phyloP scores from a whole-genome alignment of 2,888 invertebrate genomes.

The Tenodera sinensis region DNA sequence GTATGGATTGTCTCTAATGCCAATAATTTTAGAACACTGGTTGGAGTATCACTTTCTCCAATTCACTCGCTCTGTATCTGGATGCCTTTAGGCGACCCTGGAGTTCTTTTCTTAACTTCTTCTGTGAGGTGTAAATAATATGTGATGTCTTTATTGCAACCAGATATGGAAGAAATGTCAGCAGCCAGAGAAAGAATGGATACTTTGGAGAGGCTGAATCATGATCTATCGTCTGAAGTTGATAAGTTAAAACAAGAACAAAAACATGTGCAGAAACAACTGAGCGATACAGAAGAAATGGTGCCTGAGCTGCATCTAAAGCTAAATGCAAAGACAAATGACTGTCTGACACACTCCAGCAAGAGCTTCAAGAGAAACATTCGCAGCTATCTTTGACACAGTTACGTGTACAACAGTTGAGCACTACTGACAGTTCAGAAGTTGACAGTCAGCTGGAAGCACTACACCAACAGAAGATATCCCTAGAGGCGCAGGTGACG shows the following conservation, averaged over 20 bases:
- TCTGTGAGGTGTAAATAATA: too few relatives aligned
- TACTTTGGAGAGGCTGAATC: slow-evolving; percentile 35
- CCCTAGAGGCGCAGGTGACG: too few relatives aligned
- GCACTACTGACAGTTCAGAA: too few relatives aligned
- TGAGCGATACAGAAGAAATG: slow-evolving; percentile 60
- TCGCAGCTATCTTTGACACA: slow-evolving; percentile 69
- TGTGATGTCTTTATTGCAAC: too few relatives aligned
- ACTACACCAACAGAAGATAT: too few relatives aligned
- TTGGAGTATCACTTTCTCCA: too few relatives aligned
- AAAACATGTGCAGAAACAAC: slow-evolving; percentile 50
- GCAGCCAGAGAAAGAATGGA: slow-evolving; percentile 30
- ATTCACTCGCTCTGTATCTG: too few relatives aligned
- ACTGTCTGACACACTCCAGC: slow-evolving; percentile 54
- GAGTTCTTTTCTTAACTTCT: too few relatives aligned
- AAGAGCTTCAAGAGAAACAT: slow-evolving; percentile 57
- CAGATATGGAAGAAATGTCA: slow-evolving; percentile 56
- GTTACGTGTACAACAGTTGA: slow-evolving; percentile 72
- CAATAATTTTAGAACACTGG: too few relatives aligned
- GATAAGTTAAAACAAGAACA: slow-evolving; percentile 49
- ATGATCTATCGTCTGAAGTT: slow-evolving; percentile 46
- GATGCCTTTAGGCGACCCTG: too few relatives aligned
- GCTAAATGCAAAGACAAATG: slow-evolving; percentile 53
- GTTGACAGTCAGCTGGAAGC: too few relatives aligned
- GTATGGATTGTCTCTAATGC: too few relatives aligned
- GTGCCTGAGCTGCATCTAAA: slow-evolving; percentile 52